Evolutionary conservation across 2,888 invertebrate species (phyloP).

Genomic region (Watsonalla binaria): DNA sequence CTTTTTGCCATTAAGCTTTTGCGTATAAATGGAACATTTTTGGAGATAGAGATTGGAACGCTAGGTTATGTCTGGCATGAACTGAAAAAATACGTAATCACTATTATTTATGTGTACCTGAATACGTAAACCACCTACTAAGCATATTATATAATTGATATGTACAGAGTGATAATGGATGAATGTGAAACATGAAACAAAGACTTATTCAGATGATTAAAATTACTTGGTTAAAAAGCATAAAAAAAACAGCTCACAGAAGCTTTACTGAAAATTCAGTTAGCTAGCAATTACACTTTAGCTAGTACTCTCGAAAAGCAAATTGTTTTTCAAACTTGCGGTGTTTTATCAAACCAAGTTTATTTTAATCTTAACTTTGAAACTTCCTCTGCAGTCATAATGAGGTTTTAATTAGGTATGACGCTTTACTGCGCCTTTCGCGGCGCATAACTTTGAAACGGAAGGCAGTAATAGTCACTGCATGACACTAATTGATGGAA

Average conservation of each 20-base stretch:
- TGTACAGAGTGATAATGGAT: too few species aligned
- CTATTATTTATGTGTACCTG: too few species aligned
- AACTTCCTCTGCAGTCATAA: slow-evolving; percentile 19
- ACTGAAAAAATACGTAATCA: too few species aligned
- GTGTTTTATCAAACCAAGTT: slow-evolving; percentile 26
- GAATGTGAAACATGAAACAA: too few species aligned
- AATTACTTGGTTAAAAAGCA: too few species aligned
- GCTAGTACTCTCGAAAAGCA: background rate
- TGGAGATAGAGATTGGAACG: too few species aligned
- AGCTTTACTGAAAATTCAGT: background rate
- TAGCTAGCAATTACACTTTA: background rate
- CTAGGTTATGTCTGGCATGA: too few species aligned
- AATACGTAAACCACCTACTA: too few species aligned
- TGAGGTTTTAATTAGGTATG: slow-evolving; percentile 24
- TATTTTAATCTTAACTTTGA: slow-evolving; percentile 20
- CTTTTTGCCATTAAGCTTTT: too few species aligned
- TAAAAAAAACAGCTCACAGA: background rate
- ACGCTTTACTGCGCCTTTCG: slow-evolving; percentile 7
- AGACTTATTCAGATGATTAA: too few species aligned
- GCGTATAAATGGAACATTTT: too few species aligned
- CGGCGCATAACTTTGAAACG: background rate
- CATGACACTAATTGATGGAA: background rate
- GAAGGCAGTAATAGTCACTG: background rate
- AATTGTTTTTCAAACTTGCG: slow-evolving; percentile 7
- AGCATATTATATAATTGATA: too few species aligned